Evolutionary conservation across 2,113 vertebrate genomes (phyloP), one percentile per base, ranked within the genome.

Genomic region (Alouatta palliata): DNA sequence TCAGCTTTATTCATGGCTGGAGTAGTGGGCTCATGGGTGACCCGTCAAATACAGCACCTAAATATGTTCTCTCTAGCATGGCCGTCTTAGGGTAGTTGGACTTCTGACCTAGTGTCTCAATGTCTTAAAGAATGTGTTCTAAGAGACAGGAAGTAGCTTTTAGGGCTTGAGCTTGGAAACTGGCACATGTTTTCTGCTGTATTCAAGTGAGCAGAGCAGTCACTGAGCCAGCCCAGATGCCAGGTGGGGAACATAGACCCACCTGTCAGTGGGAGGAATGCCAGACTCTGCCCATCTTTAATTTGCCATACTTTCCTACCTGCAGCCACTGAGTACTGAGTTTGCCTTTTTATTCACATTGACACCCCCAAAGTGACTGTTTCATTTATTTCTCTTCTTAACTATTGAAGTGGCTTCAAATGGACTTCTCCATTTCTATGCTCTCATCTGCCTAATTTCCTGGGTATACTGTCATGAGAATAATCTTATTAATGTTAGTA

Each of bases 181-280:
- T 4, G n/a, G 52, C 16, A 4, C 19, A 3, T 27, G 37, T 10
- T 58, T 83, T 58, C 12, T n/a, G 2, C 75, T 12, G 8, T 6
- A 10, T 68, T 87, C 2, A 3, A 9, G 13, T 20, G 30, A 64
- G 35, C 10, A n/a, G 17, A 10, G 6, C 14, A 7, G 19, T 56
- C 23, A 21, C 17, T 12, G 49, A 27, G 3, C 1, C 20, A n/a
- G 1, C 4, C 13, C 64, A 45, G 30, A 8, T 35, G 71, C 30
- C 5, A 32, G 43, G 40, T 45, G 45, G 14, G 0, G 17, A 30
- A 35, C 4, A 2, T 1, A 54, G 37, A 2, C 1, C 3, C 0
- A 20, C 19, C 7, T 68, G n/a, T 56, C 11, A 1, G 0, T 23
- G 30, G 8, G 37, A 76, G 3, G 3, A 30, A 20, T 8, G 16